Evolutionary conservation across 92 coral and sea anemone genomes (phyloP).

Genomic region (Phenganax stokvisi): DNA sequence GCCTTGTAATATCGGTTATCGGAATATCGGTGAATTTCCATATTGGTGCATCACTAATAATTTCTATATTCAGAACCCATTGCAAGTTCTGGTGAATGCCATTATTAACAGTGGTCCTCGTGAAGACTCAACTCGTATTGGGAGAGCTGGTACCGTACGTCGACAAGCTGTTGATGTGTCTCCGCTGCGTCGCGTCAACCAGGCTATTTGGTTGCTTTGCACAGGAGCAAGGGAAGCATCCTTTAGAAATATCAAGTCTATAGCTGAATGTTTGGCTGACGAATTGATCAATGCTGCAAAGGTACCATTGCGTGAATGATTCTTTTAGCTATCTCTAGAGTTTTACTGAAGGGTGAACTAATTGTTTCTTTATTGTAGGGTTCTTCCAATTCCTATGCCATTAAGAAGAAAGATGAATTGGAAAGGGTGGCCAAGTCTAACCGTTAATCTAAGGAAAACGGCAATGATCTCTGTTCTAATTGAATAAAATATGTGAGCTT

Average conservation of each 20-base stretch:
- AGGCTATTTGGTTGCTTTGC: constrained; percentile 96
- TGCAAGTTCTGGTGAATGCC: constrained; percentile 96
- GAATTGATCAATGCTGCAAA: constrained; percentile 99
- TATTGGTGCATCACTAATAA: not conserved
- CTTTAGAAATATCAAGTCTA: constrained; percentile 96
- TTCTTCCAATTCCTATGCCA: constrained; percentile 98
- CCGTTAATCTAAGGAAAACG: constrained; percentile 60
- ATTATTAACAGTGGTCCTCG: constrained; percentile 99
- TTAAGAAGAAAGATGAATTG: constrained; percentile 99
- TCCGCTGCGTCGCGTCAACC: constrained; percentile 98
- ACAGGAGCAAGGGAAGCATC: constrained; percentile 97
- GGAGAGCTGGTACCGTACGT: constrained; percentile 98
- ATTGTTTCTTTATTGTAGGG: constrained; percentile 53
- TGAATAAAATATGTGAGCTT: constrained; percentile 23
- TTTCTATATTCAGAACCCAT: constrained; percentile 66
- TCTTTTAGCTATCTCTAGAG: not conserved
- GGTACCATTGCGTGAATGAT: constrained; percentile 39
- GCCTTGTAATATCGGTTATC: no score
- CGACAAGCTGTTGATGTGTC: constrained; percentile 99
- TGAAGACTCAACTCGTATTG: constrained; percentile 98
- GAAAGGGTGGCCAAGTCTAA: constrained; percentile 99
- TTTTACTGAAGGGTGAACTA: not conserved
- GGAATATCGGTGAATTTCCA: no score
- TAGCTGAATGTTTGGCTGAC: constrained; percentile 99
- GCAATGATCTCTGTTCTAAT: constrained; percentile 5